Conservation (phyloP, 2,888 invertebrate genomes). For the Pseudococcus viburni region DNA sequence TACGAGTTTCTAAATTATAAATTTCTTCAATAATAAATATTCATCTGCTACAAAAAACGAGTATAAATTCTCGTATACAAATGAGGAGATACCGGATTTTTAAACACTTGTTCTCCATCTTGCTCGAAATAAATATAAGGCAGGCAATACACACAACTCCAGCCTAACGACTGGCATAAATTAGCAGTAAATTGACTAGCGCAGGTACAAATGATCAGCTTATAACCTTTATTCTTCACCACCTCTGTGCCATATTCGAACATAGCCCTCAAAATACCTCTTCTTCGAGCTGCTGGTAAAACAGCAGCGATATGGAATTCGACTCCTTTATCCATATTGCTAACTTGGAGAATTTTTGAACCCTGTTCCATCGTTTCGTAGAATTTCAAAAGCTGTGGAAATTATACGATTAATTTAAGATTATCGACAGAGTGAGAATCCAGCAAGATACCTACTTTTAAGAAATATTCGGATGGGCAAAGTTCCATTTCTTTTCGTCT, state of each 20-base stretch:
- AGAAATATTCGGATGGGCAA: neutral
- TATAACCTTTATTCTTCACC: neutral
- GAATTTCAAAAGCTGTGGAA: constrained; percentile 21
- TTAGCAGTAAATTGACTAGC: constrained; percentile 53
- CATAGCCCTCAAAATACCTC: constrained; percentile 13
- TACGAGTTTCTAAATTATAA: too few relatives aligned
- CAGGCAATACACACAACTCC: constrained; percentile 58
- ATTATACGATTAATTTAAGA: too few relatives aligned
- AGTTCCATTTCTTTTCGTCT: constrained; percentile 44
- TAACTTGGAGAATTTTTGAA: constrained; percentile 16
- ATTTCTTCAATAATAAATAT: neutral
- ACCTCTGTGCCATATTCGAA: constrained; percentile 28
- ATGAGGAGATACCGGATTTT: constrained; percentile 29
- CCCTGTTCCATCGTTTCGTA: constrained; percentile 37
- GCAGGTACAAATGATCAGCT: constrained; percentile 49
- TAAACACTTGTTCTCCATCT: constrained; percentile 45
- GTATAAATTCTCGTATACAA: constrained; percentile 38
- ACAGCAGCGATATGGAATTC: constrained; percentile 58
- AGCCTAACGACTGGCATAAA: constrained; percentile 43
- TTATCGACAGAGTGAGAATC: too few relatives aligned
- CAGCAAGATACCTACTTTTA: neutral
- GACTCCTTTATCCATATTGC: neutral
- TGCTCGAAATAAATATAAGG: constrained; percentile 58
- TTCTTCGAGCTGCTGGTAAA: neutral
- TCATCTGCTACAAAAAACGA: neutral